Conservation (phyloP, 2,888 invertebrate genomes). For the Melanargia galathea region DNA sequence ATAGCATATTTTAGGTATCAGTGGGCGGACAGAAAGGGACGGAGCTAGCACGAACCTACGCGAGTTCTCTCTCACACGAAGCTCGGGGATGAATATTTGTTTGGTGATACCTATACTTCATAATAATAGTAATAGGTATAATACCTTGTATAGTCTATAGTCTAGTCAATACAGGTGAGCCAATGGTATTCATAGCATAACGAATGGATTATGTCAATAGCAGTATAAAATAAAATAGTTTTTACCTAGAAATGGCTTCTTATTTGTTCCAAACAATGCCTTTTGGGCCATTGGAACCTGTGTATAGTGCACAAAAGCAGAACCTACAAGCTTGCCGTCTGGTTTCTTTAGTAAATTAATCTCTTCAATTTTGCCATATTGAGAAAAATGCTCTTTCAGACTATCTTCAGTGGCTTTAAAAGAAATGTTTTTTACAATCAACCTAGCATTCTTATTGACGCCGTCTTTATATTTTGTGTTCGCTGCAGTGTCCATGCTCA, state of each 20-base stretch:
- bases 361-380: slow-evolving; percentile 90
- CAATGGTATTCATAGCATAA: too few relatives aligned
- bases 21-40: too few relatives aligned
- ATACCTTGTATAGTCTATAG: too few relatives aligned
- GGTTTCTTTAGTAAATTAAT: slow-evolving; percentile 88
- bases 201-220: neutral
- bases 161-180: too few relatives aligned
- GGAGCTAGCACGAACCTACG: too few relatives aligned
- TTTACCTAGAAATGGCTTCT: slow-evolving; percentile 85
- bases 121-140: too few relatives aligned
- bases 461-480: slow-evolving; percentile 50
- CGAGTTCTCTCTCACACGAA: too few relatives aligned
- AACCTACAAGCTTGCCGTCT: slow-evolving; percentile 92
- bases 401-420: slow-evolving; percentile 90
- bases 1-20: too few relatives aligned
- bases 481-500: slow-evolving; percentile 46
- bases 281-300: slow-evolving; percentile 92
- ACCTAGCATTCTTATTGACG: slow-evolving; percentile 80
- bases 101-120: too few relatives aligned
- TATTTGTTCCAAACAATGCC: slow-evolving; percentile 88
- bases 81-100: too few relatives aligned
- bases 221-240: neutral
- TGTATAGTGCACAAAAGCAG: slow-evolving; percentile 94
- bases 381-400: slow-evolving; percentile 86
- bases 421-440: slow-evolving; percentile 87